Evolutionary conservation across 2,888 invertebrate species (phyloP), one percentile per base, ranked within the genome.

Genomic region (Tridacna crocea): DNA sequence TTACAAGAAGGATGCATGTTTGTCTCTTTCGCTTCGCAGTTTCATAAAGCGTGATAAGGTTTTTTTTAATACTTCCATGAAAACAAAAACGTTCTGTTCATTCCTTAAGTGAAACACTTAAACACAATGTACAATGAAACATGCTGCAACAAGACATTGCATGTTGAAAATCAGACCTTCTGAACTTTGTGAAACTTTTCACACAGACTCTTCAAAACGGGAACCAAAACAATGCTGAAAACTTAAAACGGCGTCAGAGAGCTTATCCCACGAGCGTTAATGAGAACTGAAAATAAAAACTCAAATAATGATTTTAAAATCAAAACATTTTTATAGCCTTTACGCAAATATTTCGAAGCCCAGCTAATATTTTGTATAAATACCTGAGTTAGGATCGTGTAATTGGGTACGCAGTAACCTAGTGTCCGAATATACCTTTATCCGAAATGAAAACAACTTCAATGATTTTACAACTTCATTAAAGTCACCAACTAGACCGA

Each of bases 241-340:
- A 70, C 70, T 70, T 70, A 70, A 70, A 70, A 70, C 70, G 70
- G 70, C 70, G 70, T 47, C 70, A 51, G 48, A 48, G 1, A 19
- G 48, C 22, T 47, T 70, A 47, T 24, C 26, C 70, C 19, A 24
- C 51, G 24, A 22, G 15, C 26, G 24, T 24, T 70, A 70, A 70
- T 51, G 70, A 70, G 70, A 51, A 70, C 51, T 47, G 13, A 70
- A 70, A 74, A 74, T 61, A 61, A 61, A 60, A 47, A 47, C 46
- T 68, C 76, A 77, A 77, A 77, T 77, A 72, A 75, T 79, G 48
- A 75, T 79, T 79, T 70, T 47, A 47, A 72, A 72, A 75, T 61
- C 70, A 79, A 68, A 82, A 82, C 75, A 82, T 78, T 78, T 78
- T 75, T n/a, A 58, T 72, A 82, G 75, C 82, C 78, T 79, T 76